Base-by-base conservation (phyloP, 2,797 vertebrate genomes). In the Microctenopoma lineatum region DNA sequence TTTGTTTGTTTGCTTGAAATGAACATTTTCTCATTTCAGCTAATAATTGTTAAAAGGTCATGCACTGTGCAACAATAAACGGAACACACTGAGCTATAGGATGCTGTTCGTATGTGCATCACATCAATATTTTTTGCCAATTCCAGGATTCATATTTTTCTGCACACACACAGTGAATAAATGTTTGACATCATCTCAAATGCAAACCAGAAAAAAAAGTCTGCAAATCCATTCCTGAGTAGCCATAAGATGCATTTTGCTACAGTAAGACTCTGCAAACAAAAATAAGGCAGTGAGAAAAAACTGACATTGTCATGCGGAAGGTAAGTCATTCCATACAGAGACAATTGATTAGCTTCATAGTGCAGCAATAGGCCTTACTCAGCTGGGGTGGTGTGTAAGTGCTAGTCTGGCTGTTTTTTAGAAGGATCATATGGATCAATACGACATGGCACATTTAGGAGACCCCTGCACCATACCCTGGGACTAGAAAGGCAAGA, bases 281-380 rank as follows among this genome's bases (percentile, higher is more conserved):
- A 62, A 73, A 85, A 83, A 79, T 52, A 73, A 73, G 44, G 47
- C 75, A 60, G 41, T 29, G 62, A 48, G 9, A 51, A 76, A 87
- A 84, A 80, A 88, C 69, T 69, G 80, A 88, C 86, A 85, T 75
- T 78, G 86, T 87, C 86, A 87, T 77, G 67, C 63, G 79, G 82
- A 87, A 83, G 80, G 81, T 77, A 57, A 80, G 80, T 54, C 16
- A 65, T 79, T 87, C 89, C 83, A 76, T 75, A 87, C 79, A 85
- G 79, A 90, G 75, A 91, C 88, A 91, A 94, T 91, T 91, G 92
- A 93, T 93, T 93, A 84, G 82, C 87, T 86, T 82, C 71, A 65
- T 87, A 82, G 85, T 21, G 59, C 73, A 73, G 89, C 82, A 46
- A 84, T 90, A 91, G 88, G 62, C 91, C 93, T 93, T 90, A 92